These are phyloP conservation scores for Micromesistius poutassou DNA, from an alignment of 2,797 vertebrate genomes.

Conservation along the genomic window DNA sequence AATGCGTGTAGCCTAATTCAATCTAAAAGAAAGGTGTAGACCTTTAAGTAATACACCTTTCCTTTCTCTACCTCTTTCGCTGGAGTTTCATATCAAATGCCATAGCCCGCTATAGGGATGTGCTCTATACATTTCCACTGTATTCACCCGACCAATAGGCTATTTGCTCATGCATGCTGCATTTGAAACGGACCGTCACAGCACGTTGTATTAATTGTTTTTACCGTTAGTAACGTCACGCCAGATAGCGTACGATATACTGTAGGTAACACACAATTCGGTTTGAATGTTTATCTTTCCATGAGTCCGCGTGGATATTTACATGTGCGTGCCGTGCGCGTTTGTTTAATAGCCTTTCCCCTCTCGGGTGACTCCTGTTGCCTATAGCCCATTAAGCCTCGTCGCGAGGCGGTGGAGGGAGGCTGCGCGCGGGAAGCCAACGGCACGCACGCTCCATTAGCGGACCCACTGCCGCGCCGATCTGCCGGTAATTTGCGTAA, in stretches of 20 bases:
- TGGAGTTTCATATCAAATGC: not conserved
- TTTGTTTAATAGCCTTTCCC: slow-evolving; percentile 62
- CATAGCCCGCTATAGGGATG: not conserved
- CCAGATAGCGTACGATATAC: not conserved
- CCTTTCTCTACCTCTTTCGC: no score
- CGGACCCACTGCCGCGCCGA: slow-evolving; percentile 67
- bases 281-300: not conserved
- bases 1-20: not conserved
- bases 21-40: not conserved
- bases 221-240: not conserved
- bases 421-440: slow-evolving; percentile 46
- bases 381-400: slow-evolving; percentile 60
- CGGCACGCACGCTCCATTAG: slow-evolving; percentile 71
- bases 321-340: slow-evolving; percentile 6
- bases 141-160: no score
- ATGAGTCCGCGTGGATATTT: not conserved
- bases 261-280: no score
- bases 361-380: slow-evolving; percentile 63
- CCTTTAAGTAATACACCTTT: not conserved
- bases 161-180: no score
- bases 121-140: no score
- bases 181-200: no score
- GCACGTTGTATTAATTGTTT: not conserved
- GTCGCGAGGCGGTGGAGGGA: slow-evolving; percentile 49
- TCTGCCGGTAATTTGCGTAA: slow-evolving; percentile 73